Percentiles rank a stretch among this genome's conserved stretches.
Conservation (phyloP, 2,113 vertebrate species). For the Taurulus bubalis region DNA sequence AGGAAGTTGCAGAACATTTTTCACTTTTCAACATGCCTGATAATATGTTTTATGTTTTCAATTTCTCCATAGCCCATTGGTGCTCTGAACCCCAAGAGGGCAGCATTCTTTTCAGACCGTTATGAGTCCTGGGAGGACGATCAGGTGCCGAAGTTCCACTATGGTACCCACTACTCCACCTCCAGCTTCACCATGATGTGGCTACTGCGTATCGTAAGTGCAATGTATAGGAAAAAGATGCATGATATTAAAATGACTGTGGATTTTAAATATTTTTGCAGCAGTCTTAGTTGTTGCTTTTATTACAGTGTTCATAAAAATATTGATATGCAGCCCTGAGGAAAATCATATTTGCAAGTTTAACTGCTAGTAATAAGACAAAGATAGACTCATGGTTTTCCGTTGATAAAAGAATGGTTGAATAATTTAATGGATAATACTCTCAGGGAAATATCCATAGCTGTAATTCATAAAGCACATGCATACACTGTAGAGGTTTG, state of each 20-base stretch:
- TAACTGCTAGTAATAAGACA: not conserved
- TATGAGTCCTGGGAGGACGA: conserved; percentile 98
- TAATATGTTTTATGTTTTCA: conserved; percentile 9
- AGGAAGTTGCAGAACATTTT: not conserved
- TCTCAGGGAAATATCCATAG: not conserved
- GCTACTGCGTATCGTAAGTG: conserved; percentile 96
- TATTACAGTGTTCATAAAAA: not conserved
- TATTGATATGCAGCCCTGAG: not conserved
- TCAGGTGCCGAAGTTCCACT: conserved; percentile 98
- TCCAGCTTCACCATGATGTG: conserved; percentile 95
- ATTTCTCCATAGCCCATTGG: conserved; percentile 88
- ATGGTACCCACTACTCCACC: conserved; percentile 98
- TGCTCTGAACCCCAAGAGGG: conserved; percentile 97
- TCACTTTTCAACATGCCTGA: not conserved
- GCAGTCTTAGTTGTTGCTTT: not conserved
- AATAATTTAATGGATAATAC: not conserved
- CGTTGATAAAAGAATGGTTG: not conserved
- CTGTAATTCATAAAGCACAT: not conserved
- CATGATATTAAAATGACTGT: not conserved
- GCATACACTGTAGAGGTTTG: not conserved
- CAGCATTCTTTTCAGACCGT: conserved; percentile 94
- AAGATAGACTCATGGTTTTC: not conserved
- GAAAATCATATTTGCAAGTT: not conserved
- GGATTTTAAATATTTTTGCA: not conserved
- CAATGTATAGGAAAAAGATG: not conserved